A percentile compares a stretch with the other conserved stretches of the same genome.
Conservation (phyloP, 1,140 invertebrate species). For the Hermatobates lingyangjiaoensis region DNA sequence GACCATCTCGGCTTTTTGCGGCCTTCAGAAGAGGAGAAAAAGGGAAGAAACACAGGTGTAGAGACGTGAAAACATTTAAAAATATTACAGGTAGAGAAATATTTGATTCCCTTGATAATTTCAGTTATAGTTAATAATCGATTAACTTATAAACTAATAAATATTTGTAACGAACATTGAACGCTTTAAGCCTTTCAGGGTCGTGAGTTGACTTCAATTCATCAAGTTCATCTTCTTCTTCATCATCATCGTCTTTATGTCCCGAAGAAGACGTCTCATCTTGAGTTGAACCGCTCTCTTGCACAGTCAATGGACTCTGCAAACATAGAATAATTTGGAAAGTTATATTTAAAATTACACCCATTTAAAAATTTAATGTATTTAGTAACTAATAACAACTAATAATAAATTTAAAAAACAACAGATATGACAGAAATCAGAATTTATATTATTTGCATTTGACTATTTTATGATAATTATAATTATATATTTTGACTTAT, state of each 20-base stretch:
- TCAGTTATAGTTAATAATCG: neutral
- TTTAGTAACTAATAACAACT: too few species aligned
- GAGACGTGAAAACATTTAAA: slow-evolving; percentile 3
- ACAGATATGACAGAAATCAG: too few species aligned
- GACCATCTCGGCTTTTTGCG: too few species aligned
- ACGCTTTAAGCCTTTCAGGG: slow-evolving; percentile 87
- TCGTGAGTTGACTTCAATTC: slow-evolving; percentile 74
- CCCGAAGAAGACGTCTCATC: slow-evolving; percentile 81
- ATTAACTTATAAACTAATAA: neutral
- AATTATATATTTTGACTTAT: too few species aligned
- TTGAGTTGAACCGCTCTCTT: slow-evolving; percentile 49
- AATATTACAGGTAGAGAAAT: neutral
- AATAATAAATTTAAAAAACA: too few species aligned
- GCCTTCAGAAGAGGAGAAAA: slow-evolving; percentile 1
- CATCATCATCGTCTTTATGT: slow-evolving; percentile 83
- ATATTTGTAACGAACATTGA: slow-evolving; percentile 63
- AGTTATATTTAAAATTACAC: too few species aligned
- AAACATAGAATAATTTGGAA: too few species aligned
- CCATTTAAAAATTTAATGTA: too few species aligned
- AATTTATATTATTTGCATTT: too few species aligned
- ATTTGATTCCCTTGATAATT: too few species aligned
- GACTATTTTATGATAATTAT: too few species aligned
- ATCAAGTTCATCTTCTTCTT: slow-evolving; percentile 78
- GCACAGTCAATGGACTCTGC: slow-evolving; percentile 40
- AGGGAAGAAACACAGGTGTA: neutral